Percentiles rank a stretch among this genome's conserved stretches.
These are phyloP conservation scores for Dendronephthya gigantea DNA, from an alignment of 64 coral and sea anemone genomes.

Conservation along the genomic window DNA sequence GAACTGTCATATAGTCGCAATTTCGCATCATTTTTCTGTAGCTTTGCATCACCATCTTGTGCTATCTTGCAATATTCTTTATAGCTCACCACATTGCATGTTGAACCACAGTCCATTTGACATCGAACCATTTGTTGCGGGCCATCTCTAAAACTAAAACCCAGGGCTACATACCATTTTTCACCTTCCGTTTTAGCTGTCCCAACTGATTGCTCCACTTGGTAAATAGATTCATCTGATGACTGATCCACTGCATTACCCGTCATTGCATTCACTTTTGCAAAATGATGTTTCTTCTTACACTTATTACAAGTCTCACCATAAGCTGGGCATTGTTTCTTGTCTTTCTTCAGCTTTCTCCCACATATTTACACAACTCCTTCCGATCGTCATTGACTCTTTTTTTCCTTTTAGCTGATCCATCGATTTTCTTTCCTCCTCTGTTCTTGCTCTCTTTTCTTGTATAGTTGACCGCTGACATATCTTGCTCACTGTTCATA, in stretches of 20 bases:
- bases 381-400: conserved; percentile 15
- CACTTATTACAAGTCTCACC: conserved; percentile 44
- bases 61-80: conserved; percentile 33
- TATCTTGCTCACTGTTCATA: conserved; percentile 34
- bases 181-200: conserved; percentile 12
- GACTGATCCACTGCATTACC: conserved; percentile 9
- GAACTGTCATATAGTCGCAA: conserved; percentile 35
- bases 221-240: conserved; percentile 28
- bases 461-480: conserved; percentile 24
- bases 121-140: not conserved
- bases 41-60: conserved; percentile 37
- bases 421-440: not conserved
- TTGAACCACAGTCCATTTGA: conserved; percentile 45
- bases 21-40: conserved; percentile 27
- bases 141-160: not conserved
- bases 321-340: conserved; percentile 31
- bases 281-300: conserved; percentile 29
- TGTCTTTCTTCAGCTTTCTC: conserved; percentile 41
- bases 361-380: conserved; percentile 29
- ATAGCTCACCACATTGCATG: conserved; percentile 42
- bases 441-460: conserved; percentile 20
- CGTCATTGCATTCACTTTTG: not conserved
- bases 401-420: conserved; percentile 27
- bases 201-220: conserved; percentile 25
- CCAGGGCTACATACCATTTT: conserved; percentile 2